Evolutionary conservation across 2,113 vertebrate genomes (phyloP).

Genomic region (Puntigrus tetrazona): DNA sequence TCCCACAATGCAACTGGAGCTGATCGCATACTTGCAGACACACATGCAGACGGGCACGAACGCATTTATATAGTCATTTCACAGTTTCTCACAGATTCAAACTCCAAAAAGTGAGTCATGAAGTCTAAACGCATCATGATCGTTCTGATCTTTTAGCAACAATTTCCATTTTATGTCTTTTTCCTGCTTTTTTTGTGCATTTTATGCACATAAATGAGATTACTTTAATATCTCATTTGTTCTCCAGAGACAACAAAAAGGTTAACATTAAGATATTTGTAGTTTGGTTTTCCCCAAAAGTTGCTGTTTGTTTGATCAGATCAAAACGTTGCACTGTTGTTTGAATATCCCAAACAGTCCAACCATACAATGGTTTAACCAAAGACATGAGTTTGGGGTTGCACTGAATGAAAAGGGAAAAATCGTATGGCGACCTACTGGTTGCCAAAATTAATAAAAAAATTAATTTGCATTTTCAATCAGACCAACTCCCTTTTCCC

Average conservation of each 20-base stretch:
- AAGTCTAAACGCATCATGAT: slow-evolving; percentile 9
- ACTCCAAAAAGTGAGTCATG: slow-evolving; percentile 43
- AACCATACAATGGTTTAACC: neutral
- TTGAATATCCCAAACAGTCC: neutral
- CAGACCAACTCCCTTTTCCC: no score
- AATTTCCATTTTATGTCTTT: neutral
- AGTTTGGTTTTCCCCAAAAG: neutral
- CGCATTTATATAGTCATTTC: slow-evolving; percentile 22
- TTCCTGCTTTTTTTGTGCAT: neutral
- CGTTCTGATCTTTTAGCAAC: neutral
- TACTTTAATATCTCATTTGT: neutral
- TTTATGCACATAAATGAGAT: neutral
- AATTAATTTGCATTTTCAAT: no score
- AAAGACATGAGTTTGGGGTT: neutral
- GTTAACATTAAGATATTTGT: neutral
- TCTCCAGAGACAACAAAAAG: neutral
- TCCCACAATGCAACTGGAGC: slow-evolving; percentile 46
- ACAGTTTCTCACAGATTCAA: slow-evolving; percentile 20
- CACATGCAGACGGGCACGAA: slow-evolving; percentile 31
- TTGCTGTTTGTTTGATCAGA: neutral
- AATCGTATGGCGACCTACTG: neutral
- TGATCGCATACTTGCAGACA: slow-evolving; percentile 13
- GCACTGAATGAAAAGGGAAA: neutral
- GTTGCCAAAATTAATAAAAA: no score
- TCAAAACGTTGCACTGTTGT: neutral